Evolutionary conservation across 2,888 invertebrate genomes (phyloP).

Genomic region (Dolichomitus sp.): DNA sequence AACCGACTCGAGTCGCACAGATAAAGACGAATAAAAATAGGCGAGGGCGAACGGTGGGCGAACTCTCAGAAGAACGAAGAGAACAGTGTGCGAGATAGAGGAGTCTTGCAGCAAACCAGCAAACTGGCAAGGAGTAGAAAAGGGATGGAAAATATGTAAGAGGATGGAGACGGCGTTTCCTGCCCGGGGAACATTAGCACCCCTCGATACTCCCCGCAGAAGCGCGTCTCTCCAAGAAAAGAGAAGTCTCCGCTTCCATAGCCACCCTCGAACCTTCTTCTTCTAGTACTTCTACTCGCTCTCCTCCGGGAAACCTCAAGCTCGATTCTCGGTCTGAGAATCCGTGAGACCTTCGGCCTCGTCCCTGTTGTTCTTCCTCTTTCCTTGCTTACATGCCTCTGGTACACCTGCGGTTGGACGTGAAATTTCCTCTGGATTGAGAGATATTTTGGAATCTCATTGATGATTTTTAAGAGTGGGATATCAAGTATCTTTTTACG

Average conservation of each 20-base stretch:
- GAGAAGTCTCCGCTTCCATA: constrained; percentile 53
- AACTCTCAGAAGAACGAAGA: constrained; percentile 25
- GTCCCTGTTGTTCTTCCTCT: not conserved
- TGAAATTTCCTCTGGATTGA: not conserved
- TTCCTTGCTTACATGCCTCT: constrained; percentile 5
- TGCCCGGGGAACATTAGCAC: constrained; percentile 86
- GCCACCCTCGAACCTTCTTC: constrained; percentile 62
- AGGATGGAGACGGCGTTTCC: constrained; percentile 85
- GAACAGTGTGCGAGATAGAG: constrained; percentile 44
- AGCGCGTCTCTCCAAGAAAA: constrained; percentile 64
- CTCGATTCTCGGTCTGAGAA: constrained; percentile 40
- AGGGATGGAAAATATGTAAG: constrained; percentile 71
- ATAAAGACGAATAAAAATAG: constrained; percentile 86
- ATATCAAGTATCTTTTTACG: too few species aligned
- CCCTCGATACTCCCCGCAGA: constrained; percentile 81
- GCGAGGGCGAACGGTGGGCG: constrained; percentile 80
- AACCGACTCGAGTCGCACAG: constrained; percentile 85
- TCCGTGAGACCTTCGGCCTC: constrained; percentile 14
- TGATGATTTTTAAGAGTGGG: too few species aligned
- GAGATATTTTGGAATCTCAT: too few species aligned
- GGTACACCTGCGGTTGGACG: not conserved
- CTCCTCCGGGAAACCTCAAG: constrained; percentile 45
- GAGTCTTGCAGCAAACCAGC: constrained; percentile 28
- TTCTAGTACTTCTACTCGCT: constrained; percentile 51
- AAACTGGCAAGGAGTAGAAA: constrained; percentile 34